Evolutionary conservation across 2,113 vertebrate genomes (phyloP).

Genomic region (Corythornis cristatus): DNA sequence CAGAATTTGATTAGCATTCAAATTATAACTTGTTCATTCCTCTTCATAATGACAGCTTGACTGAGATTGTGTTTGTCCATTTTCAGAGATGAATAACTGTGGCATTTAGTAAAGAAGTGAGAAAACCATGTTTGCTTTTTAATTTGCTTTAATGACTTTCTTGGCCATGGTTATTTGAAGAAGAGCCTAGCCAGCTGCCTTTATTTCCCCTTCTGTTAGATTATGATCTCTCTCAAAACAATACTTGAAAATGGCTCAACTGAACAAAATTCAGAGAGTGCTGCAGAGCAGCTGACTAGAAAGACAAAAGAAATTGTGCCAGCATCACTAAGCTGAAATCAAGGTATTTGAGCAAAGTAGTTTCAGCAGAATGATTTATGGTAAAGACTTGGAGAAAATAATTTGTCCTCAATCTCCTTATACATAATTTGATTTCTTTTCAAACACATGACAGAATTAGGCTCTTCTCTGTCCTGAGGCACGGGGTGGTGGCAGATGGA

Average conservation of each 20-base stretch:
- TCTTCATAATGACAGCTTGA: constrained; percentile 53
- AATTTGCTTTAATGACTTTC: constrained; percentile 61
- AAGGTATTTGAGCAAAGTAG: constrained; percentile 7
- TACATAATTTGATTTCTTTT: constrained; percentile 68
- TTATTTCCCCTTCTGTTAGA: constrained; percentile 50
- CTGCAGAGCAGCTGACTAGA: constrained; percentile 19
- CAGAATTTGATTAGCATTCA: constrained; percentile 51
- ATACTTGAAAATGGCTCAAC: constrained; percentile 53
- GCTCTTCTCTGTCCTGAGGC: background rate
- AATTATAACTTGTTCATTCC: constrained; percentile 31
- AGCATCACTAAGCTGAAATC: background rate
- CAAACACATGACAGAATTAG: background rate
- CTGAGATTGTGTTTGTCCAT: constrained; percentile 46
- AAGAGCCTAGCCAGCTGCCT: constrained; percentile 23
- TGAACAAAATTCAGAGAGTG: constrained; percentile 48
- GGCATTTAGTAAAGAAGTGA: constrained; percentile 34
- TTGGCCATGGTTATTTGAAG: constrained; percentile 46
- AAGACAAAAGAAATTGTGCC: constrained; percentile 14
- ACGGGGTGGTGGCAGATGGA: background rate
- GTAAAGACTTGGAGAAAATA: constrained; percentile 42
- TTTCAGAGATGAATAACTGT: constrained; percentile 58
- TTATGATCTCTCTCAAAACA: constrained; percentile 55
- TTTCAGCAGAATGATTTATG: constrained; percentile 22
- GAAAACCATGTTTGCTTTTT: constrained; percentile 31
- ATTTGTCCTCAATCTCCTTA: constrained; percentile 39